Percentiles rank a stretch among this genome's conserved stretches.
These are phyloP conservation scores for Phylloscopus collybita DNA, from an alignment of 2,797 vertebrate genomes.

Conservation along the genomic window DNA sequence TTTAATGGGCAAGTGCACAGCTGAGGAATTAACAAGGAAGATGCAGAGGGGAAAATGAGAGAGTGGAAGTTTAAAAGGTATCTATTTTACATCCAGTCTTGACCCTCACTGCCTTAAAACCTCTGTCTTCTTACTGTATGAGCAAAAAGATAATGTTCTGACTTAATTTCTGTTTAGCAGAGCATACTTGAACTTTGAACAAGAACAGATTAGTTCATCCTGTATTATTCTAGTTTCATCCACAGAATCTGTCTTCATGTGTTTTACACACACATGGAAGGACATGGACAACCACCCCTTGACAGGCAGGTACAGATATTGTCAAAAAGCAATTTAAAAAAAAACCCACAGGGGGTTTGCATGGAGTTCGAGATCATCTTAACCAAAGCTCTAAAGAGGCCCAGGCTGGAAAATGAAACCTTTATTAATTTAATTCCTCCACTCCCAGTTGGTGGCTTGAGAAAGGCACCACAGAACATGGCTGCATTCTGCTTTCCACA, in stretches of 20 bases:
- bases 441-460: not conserved
- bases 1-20: not conserved
- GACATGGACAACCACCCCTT: not conserved
- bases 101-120: not conserved
- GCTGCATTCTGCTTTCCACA: not conserved
- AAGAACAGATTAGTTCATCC: not conserved
- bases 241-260: not conserved
- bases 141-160: not conserved
- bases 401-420: not conserved
- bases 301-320: not conserved
- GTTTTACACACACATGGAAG: not conserved
- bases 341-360: rapidly evolving
- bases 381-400: not conserved
- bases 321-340: not conserved
- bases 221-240: not conserved
- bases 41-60: not conserved
- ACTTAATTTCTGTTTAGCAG: not conserved
- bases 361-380: not conserved
- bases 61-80: not conserved
- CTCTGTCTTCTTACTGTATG: not conserved
- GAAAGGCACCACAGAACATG: not conserved
- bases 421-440: constrained; percentile 5
- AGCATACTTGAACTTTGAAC: not conserved
- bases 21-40: not conserved
- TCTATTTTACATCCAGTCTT: not conserved